Conservation (phyloP, 1,140 invertebrate genomes). For the Drosophila paulistorum region DNA sequence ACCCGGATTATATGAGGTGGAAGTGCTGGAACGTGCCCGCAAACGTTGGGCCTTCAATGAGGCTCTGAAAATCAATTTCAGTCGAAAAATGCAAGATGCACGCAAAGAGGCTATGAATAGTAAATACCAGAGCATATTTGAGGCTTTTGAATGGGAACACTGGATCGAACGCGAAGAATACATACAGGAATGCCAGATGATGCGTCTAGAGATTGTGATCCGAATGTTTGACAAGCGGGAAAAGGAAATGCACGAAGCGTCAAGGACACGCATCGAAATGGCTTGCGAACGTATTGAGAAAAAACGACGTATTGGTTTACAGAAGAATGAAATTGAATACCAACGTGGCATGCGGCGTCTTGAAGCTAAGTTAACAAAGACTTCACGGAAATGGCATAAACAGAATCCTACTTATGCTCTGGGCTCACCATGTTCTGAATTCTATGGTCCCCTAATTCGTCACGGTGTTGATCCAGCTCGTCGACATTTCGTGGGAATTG, state of each 20-base stretch:
- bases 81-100: slow-evolving; percentile 30
- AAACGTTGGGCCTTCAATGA: slow-evolving; percentile 75
- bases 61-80: slow-evolving; percentile 58
- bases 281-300: slow-evolving; percentile 76
- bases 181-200: slow-evolving; percentile 85
- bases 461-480: slow-evolving; percentile 84
- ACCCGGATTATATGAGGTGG: slow-evolving; percentile 71
- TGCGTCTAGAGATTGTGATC: slow-evolving; percentile 84
- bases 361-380: slow-evolving; percentile 42
- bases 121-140: slow-evolving; percentile 50
- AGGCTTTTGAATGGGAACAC: slow-evolving; percentile 81
- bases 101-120: slow-evolving; percentile 36
- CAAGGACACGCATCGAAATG: slow-evolving; percentile 81
- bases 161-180: slow-evolving; percentile 83
- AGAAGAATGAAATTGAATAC: slow-evolving; percentile 78
- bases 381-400: slow-evolving; percentile 59
- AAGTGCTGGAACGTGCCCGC: slow-evolving; percentile 72
- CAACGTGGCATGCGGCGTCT: slow-evolving; percentile 75
- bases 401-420: slow-evolving; percentile 83
- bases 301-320: slow-evolving; percentile 78
- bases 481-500: slow-evolving; percentile 71
- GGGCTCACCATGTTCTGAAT: slow-evolving; percentile 83
- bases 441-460: slow-evolving; percentile 84
- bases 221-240: slow-evolving; percentile 82
- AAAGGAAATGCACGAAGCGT: slow-evolving; percentile 74